Percentiles rank a stretch among this genome's conserved stretches.
Conservation (phyloP, 2,113 vertebrate genomes). For the Glaucomys volans region DNA sequence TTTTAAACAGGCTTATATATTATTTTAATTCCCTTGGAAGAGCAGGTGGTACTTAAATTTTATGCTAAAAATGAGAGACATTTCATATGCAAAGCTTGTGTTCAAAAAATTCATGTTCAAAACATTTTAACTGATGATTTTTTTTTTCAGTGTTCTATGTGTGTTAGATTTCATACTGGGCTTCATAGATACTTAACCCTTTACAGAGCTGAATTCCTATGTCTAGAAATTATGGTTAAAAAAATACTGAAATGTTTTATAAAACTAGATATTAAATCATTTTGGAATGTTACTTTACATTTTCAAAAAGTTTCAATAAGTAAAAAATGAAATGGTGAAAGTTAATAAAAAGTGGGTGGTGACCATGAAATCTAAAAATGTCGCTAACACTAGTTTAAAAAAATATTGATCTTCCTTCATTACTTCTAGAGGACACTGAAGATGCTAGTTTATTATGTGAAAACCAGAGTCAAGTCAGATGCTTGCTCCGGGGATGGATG, state of each 20-base stretch:
- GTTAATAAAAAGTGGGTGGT: conserved; percentile 13
- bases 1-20: not conserved
- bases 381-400: not conserved
- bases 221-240: not conserved
- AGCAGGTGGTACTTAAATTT: conserved; percentile 54
- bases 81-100: conserved; percentile 45
- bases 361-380: not conserved
- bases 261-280: conserved; percentile 21
- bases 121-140: conserved; percentile 14
- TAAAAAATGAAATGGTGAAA: conserved; percentile 20
- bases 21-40: conserved; percentile 38
- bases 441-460: not conserved
- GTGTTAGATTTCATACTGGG: not conserved
- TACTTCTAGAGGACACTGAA: not conserved
- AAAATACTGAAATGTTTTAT: conserved; percentile 46
- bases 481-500: not conserved
- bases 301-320: conserved; percentile 1
- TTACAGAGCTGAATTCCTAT: not conserved
- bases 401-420: not conserved
- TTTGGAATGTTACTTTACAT: not conserved
- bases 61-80: conserved; percentile 17
- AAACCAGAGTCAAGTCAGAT: not conserved
- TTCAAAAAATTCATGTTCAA: conserved; percentile 62
- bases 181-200: not conserved
- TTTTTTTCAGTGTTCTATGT: not conserved